A percentile compares a stretch with the other conserved stretches of the same genome.
Conservation (phyloP, 2,888 invertebrate species). For the Hypsopygia costalis region DNA sequence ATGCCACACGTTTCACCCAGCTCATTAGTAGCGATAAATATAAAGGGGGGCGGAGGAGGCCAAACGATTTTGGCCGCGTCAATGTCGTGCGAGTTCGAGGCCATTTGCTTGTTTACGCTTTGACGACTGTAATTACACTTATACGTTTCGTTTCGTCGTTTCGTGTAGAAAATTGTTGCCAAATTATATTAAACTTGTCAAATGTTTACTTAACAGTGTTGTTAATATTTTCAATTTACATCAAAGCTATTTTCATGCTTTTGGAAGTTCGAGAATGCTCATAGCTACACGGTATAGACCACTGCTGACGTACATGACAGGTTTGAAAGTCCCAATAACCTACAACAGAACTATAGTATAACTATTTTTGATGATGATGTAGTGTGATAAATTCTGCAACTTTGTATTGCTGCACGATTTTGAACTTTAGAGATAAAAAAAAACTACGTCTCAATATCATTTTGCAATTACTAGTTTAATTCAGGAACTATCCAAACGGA, state of each 20-base stretch:
- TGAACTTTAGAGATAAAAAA: too few relatives aligned
- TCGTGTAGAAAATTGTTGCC: conserved; percentile 47
- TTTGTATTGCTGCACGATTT: too few relatives aligned
- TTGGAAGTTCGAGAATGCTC: neutral
- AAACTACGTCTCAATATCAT: too few relatives aligned
- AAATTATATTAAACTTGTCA: conserved; percentile 41
- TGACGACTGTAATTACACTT: conserved; percentile 45
- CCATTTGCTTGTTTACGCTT: conserved; percentile 52
- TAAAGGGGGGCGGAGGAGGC: conserved; percentile 26
- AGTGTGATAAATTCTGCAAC: too few relatives aligned
- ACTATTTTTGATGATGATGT: too few relatives aligned
- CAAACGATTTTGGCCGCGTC: conserved; percentile 39
- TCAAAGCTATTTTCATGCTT: conserved; percentile 4
- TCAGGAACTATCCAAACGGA: conserved; percentile 9
- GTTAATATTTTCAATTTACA: conserved; percentile 26
- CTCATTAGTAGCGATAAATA: conserved; percentile 17
- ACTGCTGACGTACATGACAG: neutral
- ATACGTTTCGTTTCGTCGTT: conserved; percentile 29
- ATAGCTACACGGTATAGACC: too few relatives aligned
- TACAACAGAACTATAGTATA: neutral
- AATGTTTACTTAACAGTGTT: conserved; percentile 16
- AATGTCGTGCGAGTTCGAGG: conserved; percentile 60
- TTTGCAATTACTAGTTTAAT: conserved; percentile 3
- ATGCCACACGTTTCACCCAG: conserved; percentile 12
- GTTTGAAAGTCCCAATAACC: neutral